These are phyloP conservation scores for Cerceris ruficornis DNA, from an alignment of 2,888 invertebrate genomes.

Conservation along the genomic window DNA sequence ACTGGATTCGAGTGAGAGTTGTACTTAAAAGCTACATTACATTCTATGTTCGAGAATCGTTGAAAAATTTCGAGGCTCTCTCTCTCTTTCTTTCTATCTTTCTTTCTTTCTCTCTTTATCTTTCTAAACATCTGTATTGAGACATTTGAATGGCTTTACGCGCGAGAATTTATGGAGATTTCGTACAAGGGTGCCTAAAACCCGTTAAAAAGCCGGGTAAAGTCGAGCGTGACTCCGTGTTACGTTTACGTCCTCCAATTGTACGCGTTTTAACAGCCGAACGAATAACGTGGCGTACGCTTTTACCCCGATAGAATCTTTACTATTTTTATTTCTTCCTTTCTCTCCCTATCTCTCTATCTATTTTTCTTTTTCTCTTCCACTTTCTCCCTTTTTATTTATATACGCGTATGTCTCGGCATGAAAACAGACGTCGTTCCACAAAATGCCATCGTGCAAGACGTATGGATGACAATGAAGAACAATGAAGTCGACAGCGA, in stretches of 20 bases:
- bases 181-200: neutral
- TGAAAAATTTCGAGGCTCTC: conserved; percentile 33
- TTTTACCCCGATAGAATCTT: conserved; percentile 25
- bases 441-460: conserved; percentile 54
- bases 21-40: conserved; percentile 21
- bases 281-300: conserved; percentile 51
- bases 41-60: conserved; percentile 47
- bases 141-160: conserved; percentile 20
- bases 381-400: conserved; percentile 20
- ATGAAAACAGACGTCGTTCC: conserved; percentile 60
- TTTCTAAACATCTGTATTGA: neutral
- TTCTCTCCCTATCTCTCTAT: no score
- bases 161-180: conserved; percentile 18
- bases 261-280: neutral
- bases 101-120: neutral
- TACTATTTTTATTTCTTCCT: neutral
- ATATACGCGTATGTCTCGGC: conserved; percentile 40
- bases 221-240: conserved; percentile 10
- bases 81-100: neutral
- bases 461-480: conserved; percentile 24
- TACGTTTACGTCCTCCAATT: neutral
- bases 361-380: neutral
- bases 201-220: neutral
- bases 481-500: conserved; percentile 28
- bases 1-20: conserved; percentile 36